These are phyloP conservation scores for Microhierax caerulescens DNA, from an alignment of 2,797 vertebrate species.

Conservation along the genomic window DNA sequence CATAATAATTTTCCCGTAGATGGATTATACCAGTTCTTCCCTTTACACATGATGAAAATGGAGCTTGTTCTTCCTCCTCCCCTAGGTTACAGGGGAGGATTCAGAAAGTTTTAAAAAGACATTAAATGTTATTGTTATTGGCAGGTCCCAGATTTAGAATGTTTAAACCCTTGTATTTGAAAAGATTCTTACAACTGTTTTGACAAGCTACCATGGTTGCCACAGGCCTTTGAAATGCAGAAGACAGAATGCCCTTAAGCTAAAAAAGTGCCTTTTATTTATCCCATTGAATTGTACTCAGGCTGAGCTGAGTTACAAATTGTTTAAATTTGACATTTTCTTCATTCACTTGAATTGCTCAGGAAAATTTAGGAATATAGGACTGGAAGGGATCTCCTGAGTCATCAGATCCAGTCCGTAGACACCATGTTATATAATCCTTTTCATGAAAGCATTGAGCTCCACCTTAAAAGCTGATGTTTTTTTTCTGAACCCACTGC, in stretches of 20 bases:
- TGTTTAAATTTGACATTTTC: constrained; percentile 11
- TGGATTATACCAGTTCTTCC: not conserved
- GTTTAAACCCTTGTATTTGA: not conserved
- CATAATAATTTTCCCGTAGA: not conserved
- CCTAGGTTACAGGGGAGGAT: not conserved
- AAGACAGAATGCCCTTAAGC: constrained; percentile 1
- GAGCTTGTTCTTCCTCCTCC: not conserved
- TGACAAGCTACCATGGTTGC: constrained; percentile 1
- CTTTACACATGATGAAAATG: not conserved
- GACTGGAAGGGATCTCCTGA: constrained; percentile 6
- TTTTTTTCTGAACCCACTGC: not conserved
- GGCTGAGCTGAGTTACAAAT: not conserved
- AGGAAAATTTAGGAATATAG: not conserved
- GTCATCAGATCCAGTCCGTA: not conserved
- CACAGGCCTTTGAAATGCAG: constrained; percentile 32
- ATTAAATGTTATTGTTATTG: not conserved
- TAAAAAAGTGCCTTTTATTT: constrained; percentile 1
- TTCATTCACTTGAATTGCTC: not conserved
- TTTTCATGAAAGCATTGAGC: not conserved
- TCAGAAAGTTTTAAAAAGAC: not conserved
- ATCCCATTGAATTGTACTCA: not conserved
- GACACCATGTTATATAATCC: not conserved
- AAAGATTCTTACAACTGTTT: not conserved
- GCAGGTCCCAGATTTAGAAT: not conserved
- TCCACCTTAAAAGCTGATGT: not conserved